A percentile compares a stretch with the other conserved stretches of the same genome.
phyloP scores from a whole-genome alignment of 2,888 invertebrate species.

The Lasioglossum vierecki region DNA sequence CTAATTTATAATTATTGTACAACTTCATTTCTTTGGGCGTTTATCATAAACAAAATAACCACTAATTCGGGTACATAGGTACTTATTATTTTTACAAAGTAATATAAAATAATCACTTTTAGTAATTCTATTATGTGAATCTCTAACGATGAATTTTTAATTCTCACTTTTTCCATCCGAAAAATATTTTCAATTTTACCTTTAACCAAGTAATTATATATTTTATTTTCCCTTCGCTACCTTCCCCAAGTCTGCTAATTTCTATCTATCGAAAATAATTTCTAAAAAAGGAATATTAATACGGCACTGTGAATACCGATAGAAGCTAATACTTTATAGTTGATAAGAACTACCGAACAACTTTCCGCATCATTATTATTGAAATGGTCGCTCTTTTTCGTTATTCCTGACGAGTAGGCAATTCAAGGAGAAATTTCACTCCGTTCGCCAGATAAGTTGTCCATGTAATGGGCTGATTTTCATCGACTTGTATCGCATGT shows the following conservation, averaged over 20 bases:
- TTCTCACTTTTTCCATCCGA: no score
- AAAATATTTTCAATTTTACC: not conserved
- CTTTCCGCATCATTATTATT: not conserved
- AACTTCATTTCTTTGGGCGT: no score
- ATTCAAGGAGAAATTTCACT: conserved; percentile 1
- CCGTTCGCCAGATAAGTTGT: conserved; percentile 23
- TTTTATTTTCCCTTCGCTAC: not conserved
- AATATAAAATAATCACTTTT: no score
- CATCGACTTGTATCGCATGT: conserved; percentile 29
- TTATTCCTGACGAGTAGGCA: not conserved
- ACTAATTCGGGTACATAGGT: no score
- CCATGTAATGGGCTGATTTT: conserved; percentile 42
- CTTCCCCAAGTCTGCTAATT: not conserved
- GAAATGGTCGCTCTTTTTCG: not conserved
- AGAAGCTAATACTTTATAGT: not conserved
- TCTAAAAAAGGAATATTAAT: not conserved
- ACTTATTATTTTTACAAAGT: no score
- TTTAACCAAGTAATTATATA: not conserved
- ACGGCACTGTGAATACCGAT: not conserved
- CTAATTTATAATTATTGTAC: no score
- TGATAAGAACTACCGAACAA: not conserved
- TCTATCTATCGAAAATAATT: not conserved
- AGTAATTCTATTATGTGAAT: no score
- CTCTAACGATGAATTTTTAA: no score
- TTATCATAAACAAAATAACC: no score